Evolutionary conservation across 2,797 vertebrate genomes (phyloP), one percentile per base, ranked within the genome.

Genomic region (Oreonectes daqikongensis): DNA sequence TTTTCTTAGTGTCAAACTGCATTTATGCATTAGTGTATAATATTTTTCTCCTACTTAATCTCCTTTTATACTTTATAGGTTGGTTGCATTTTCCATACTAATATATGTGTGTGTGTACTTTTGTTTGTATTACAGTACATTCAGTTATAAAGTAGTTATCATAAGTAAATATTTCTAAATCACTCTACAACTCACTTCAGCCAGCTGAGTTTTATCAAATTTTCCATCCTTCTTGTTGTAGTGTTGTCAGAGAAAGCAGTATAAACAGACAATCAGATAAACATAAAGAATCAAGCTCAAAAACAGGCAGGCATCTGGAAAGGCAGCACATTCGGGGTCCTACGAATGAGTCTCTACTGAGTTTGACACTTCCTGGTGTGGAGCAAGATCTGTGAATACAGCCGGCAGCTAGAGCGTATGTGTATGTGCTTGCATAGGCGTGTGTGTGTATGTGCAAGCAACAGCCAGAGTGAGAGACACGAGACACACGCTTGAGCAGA

Each of bases 321-420:
- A 68, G 87, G 59, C 86, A 83, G 77, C 87, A 77, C 52, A 57
- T 77, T 57, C 68, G 69, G 82, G 87, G 87, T 87, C 86, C 87
- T 86, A 63, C 2, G 2, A 64, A 74, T 79, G 72, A 76, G 66
- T 84, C 66, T 80, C 65, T 82, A 72, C 57, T 79, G 79, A 82
- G 67, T 83, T 84, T 84, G 82, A 87, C 85, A 87, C 86, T 88
- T 88, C 87, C 87, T 87, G 87, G 84, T 86, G 69, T 85, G 70
- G 64, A 81, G 32, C 79, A 84, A 79, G 79, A 72, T 60, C 46
- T 81, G 50, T 80, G 68, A 81, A 69, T 66, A 57, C 55, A 84
- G 81, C 84, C 82, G 81, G 83, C 75, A 77, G 82, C 26, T 26
- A 57, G 77, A 81, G 66, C 46, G 69, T 77, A n/a, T 50, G 71